phyloP scores from a whole-genome alignment of 1,140 invertebrate genomes.

The Proctacanthus coquilletti region DNA sequence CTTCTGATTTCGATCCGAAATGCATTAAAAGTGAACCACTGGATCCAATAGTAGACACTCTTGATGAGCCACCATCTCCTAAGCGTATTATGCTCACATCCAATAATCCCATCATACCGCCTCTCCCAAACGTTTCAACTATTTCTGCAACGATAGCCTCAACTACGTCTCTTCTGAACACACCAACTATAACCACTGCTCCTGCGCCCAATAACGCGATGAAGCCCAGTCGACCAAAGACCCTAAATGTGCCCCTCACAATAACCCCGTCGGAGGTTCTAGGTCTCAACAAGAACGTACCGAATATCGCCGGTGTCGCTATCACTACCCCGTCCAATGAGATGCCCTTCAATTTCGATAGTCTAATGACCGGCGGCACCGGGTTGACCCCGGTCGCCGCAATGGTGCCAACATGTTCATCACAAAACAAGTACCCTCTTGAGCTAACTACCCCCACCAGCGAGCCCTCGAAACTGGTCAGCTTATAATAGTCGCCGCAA shows the following conservation, averaged over 20 bases:
- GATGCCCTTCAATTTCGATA: constrained; percentile 79
- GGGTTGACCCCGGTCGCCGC: constrained; percentile 71
- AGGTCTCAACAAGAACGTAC: constrained; percentile 23
- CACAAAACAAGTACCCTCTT: constrained; percentile 45
- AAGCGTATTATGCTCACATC: constrained; percentile 13
- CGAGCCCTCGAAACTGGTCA: constrained; percentile 54
- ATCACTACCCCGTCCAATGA: constrained; percentile 79
- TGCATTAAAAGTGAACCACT: constrained; percentile 25
- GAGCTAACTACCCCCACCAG: constrained; percentile 51
- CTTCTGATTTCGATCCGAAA: constrained; percentile 10
- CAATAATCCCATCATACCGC: constrained; percentile 13
- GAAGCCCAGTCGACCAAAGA: constrained; percentile 40
- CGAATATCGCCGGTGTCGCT: constrained; percentile 56
- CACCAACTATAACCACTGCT: constrained; percentile 16
- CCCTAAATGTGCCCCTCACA: constrained; percentile 38
- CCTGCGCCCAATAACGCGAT: constrained; percentile 7
- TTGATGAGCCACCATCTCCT: constrained; percentile 20
- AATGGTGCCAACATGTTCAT: constrained; percentile 49
- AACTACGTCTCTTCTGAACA: constrained; percentile 18
- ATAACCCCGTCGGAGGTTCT: constrained; percentile 30
- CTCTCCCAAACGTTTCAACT: constrained; percentile 17
- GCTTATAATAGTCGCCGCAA: constrained; percentile 39
- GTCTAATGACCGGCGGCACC: constrained; percentile 82
- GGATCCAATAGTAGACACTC: constrained; percentile 18
- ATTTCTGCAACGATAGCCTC: constrained; percentile 18